These are phyloP conservation scores for Mesorhabditis sp. DNA, from an alignment of 2,888 invertebrate species.

Conservation along the genomic window DNA sequence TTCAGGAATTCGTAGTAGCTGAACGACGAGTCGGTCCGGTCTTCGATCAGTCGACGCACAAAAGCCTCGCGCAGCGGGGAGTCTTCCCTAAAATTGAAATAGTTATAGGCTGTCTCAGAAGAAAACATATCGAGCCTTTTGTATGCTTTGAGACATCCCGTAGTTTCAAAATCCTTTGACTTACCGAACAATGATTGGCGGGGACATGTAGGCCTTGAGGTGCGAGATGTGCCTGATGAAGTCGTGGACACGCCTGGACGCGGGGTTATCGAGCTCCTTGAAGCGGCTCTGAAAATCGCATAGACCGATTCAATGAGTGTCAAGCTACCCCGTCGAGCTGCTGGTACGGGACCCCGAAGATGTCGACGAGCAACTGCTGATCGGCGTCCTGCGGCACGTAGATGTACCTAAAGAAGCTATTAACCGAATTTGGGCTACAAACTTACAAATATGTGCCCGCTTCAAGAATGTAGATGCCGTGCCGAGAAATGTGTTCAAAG, in stretches of 20 bases:
- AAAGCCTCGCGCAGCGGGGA: constrained; percentile 78
- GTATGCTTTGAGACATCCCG: not conserved
- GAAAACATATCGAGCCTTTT: not conserved
- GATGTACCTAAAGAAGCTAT: constrained; percentile 15
- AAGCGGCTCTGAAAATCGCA: constrained; percentile 21
- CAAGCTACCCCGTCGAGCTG: constrained; percentile 29
- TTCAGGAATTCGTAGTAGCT: constrained; percentile 98
- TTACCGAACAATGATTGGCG: constrained; percentile 28
- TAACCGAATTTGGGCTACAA: not conserved
- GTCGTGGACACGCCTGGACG: constrained; percentile 24
- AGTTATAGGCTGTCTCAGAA: not conserved
- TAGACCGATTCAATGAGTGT: not conserved
- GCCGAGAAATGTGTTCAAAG: constrained; percentile 71
- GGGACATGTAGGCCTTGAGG: constrained; percentile 32
- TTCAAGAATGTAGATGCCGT: constrained; percentile 87
- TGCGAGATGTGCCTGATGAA: constrained; percentile 29
- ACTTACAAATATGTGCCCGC: constrained; percentile 66
- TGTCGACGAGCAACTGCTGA: constrained; percentile 26
- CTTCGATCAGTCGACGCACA: constrained; percentile 85
- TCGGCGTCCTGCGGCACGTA: constrained; percentile 32
- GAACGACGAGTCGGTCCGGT: constrained; percentile 85
- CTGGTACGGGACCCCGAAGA: constrained; percentile 34
- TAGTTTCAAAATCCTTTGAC: constrained; percentile 8
- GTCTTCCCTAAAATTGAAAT: constrained; percentile 75
- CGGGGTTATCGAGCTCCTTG: constrained; percentile 23